Evolutionary conservation across 2,113 vertebrate genomes (phyloP), one percentile per base, ranked within the genome.

Genomic region (Propithecus coquereli): DNA sequence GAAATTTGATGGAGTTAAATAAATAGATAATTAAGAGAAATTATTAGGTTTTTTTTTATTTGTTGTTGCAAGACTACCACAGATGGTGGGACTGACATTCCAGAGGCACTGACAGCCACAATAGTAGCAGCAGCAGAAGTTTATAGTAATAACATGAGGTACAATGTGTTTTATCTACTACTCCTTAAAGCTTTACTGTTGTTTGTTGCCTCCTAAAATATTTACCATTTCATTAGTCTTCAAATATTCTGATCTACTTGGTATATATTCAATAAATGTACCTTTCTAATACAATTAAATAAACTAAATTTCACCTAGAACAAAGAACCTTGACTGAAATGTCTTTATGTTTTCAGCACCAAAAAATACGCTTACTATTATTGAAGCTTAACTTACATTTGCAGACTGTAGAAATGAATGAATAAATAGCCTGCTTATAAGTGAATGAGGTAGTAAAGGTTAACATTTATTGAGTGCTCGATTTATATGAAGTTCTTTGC

Each of bases 351-450:
- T 71, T 23, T 94, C 6, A 94, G 4, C 17, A 52, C 37, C 12
- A 74, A 94, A 74, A 74, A 76, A 70, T 45, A 23, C 40, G 8
- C 2, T 96, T 70, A 79, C 8, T 9, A 59, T 70, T 30, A 68
- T 10, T 73, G 50, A 89, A 95, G 14, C 4, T 79, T 83, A 84
- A 84, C 81, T 94, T 92, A 23, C 71, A 54, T 91, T 54, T 77
- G 3, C 74, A 22, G 12, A 54, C 12, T 80, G 1, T 66, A 77
- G 40, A 86, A 85, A 87, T 16, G 8, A 80, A 84, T 54, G 17
- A 45, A 40, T 57, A 27, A 16, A 0, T 50, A 65, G 20, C 5
- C 2, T 54, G 4, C 22, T 50, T 88, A 81, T 92, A 90, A 71
- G 52, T 66, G 12, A 34, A 63, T 8, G 17, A n/a, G 11, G 13